A percentile compares a stretch with the other conserved stretches of the same genome.
phyloP scores from a whole-genome alignment of 1,140 invertebrate species.

The Brachionus paranguensis region DNA sequence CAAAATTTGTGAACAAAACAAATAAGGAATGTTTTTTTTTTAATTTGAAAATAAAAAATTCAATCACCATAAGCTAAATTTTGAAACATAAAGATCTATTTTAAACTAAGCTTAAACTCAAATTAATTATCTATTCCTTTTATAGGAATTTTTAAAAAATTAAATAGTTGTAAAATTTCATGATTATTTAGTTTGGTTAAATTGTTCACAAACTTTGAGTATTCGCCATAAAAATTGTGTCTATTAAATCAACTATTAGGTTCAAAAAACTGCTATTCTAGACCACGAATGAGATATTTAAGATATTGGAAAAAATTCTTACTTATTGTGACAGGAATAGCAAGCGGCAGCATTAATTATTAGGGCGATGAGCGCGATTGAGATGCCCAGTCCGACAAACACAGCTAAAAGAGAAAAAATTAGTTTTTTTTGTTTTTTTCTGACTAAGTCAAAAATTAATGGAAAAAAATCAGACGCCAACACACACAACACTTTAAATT shows the following conservation, averaged over 20 bases:
- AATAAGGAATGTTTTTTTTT: no score
- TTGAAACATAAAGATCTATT: no score
- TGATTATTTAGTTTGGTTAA: no score
- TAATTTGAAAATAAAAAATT: no score
- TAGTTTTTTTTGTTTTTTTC: background rate
- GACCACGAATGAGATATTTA: background rate
- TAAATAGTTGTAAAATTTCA: no score
- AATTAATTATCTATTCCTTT: no score
- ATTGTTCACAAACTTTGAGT: background rate
- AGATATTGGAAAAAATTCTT: background rate
- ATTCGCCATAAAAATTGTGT: no score
- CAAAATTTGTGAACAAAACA: no score
- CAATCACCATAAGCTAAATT: no score
- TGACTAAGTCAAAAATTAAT: background rate
- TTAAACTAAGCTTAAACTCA: no score
- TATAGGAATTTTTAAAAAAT: no score
- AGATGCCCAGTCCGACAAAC: conserved; percentile 38
- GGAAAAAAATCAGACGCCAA: conserved; percentile 12
- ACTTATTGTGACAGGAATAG: conserved; percentile 40
- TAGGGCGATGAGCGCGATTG: conserved; percentile 26
- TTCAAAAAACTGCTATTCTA: background rate
- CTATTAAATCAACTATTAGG: no score
- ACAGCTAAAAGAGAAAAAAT: conserved; percentile 35
- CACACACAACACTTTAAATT: background rate
- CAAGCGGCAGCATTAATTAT: conserved; percentile 34